Evolutionary conservation across 2,888 invertebrate species (phyloP), one percentile per base, ranked within the genome.

Genomic region (Helicoverpa assulta): DNA sequence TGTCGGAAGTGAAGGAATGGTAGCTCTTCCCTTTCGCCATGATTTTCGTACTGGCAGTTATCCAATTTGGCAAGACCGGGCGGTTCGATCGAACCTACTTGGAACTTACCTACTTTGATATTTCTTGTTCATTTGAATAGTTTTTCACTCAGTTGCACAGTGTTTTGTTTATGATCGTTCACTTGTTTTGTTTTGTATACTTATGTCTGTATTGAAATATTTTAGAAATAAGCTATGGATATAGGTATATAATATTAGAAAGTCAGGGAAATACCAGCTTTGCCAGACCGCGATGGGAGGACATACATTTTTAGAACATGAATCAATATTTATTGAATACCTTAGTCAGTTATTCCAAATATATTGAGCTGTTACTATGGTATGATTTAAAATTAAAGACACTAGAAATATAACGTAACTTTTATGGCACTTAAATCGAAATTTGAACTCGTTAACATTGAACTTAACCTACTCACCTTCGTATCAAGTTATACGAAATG

Each of bases 11-110:
- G 61, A 65, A 77, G 52, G 73, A 83, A 81, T 84, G 67, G 69
- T 73, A 73, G 69, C 59, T 70, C 73, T 78, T 82, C 76, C 76
- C 74, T 86, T 89, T 86, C 81, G 80, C 74, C 77, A 81, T 81
- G 73, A 70, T 81, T 84, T 77, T 88, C 78, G 74, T 83, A 86
- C 89, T 92, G 92, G 92, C 92, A 76, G 67, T 78, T 82, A 81
- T 90, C 92, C 92, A 92, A 90, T 87, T 92, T 92, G 91, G 92
- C 92, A 88, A 33, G 40, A 26, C 12, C 18, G 70, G 54, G 67
- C 66, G 68, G 76, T 78, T 55, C 77, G 73, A 86, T 73, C 69
- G 78, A 81, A 76, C 54, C 37, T 51, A 55, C 64, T 69, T 50
- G 47, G 65, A 76, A 73, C 63, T 8, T 10, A 33, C 40, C 75